Evolutionary conservation across 1,140 invertebrate genomes (phyloP).

Genomic region (Hesperophylax magnus): DNA sequence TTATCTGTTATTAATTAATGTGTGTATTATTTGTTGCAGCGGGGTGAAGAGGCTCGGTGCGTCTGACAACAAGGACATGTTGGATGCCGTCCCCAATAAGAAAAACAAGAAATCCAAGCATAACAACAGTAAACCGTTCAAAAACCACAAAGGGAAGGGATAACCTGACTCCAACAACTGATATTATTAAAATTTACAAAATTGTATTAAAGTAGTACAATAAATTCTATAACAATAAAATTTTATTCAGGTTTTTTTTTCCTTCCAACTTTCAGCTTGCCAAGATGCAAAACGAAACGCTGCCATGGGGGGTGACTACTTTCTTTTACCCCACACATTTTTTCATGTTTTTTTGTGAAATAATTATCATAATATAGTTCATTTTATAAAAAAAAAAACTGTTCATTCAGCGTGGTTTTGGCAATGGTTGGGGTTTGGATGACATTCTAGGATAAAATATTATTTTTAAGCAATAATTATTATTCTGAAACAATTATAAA

Average conservation of each 20-base stretch:
- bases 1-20: background rate
- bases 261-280: too few relatives aligned
- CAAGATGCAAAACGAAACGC: too few relatives aligned
- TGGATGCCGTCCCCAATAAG: slow-evolving; percentile 64
- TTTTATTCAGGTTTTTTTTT: background rate
- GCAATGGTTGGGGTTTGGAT: too few relatives aligned
- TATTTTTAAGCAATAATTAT: too few relatives aligned
- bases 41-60: slow-evolving; percentile 71
- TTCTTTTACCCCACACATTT: too few relatives aligned
- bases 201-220: slow-evolving; percentile 37
- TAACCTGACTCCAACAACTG: slow-evolving; percentile 3
- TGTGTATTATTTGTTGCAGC: slow-evolving; percentile 61
- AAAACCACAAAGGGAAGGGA: slow-evolving; percentile 31
- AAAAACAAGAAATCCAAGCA: slow-evolving; percentile 70
- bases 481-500: too few relatives aligned
- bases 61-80: slow-evolving; percentile 64
- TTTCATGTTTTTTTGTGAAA: too few relatives aligned
- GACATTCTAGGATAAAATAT: too few relatives aligned
- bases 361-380: too few relatives aligned
- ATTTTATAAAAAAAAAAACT: too few relatives aligned
- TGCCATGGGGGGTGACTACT: too few relatives aligned
- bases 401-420: too few relatives aligned
- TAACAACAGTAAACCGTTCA: slow-evolving; percentile 47
- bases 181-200: background rate
- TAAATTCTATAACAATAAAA: slow-evolving; percentile 16